These are phyloP conservation scores for Lepidochitona cinerea DNA, from an alignment of 2,888 invertebrate species.

Conservation along the genomic window DNA sequence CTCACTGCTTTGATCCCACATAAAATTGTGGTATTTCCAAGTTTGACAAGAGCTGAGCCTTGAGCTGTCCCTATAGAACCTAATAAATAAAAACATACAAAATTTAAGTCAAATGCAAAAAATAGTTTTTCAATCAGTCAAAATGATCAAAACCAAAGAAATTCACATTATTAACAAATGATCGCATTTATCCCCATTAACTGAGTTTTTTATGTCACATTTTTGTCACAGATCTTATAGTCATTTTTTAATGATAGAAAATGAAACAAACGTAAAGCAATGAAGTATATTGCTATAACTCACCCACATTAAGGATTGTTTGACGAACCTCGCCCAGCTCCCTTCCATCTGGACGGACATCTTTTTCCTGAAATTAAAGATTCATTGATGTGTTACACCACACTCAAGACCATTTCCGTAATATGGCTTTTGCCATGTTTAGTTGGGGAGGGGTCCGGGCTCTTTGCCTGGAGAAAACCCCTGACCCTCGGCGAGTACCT, in stretches of 20 bases:
- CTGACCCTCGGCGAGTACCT: too few species aligned
- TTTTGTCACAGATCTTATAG: too few species aligned
- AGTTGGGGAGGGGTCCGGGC: too few species aligned
- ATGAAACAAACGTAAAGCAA: too few species aligned
- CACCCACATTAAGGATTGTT: conserved; percentile 77
- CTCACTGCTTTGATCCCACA: conserved; percentile 89
- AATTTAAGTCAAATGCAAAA: neutral
- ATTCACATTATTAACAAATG: neutral
- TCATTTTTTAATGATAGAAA: too few species aligned
- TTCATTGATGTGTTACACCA: too few species aligned
- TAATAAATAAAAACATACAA: conserved; percentile 16
- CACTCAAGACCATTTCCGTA: too few species aligned
- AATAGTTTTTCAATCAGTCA: neutral
- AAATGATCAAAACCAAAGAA: neutral
- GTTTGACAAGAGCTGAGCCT: conserved; percentile 66
- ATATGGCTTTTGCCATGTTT: too few species aligned
- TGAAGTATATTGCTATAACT: too few species aligned
- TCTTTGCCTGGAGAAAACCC: too few species aligned
- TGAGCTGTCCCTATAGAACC: conserved; percentile 67
- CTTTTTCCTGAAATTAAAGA: conserved; percentile 73
- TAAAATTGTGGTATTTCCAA: conserved; percentile 86
- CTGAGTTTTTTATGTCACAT: too few species aligned
- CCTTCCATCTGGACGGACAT: conserved; percentile 84
- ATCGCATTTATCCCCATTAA: neutral
- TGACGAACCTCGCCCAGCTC: conserved; percentile 81